A percentile compares a stretch with the other conserved stretches of the same genome.
Conservation (phyloP, 2,888 invertebrate species). For the Drosophila neonasuta region DNA sequence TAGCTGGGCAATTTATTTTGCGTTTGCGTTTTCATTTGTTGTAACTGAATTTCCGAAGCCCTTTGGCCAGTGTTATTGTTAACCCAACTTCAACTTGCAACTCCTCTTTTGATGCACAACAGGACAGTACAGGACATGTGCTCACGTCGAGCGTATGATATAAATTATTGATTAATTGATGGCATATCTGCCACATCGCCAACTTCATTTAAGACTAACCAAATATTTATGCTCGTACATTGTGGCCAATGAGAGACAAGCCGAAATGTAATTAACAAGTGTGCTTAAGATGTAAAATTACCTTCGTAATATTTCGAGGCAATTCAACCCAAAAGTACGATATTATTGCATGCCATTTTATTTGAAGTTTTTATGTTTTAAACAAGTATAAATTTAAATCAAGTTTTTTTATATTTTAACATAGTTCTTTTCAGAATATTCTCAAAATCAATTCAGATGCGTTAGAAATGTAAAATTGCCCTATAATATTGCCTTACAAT, state of each 20-base stretch:
- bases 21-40: conserved; percentile 28
- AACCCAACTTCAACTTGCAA: neutral
- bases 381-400: too few species aligned
- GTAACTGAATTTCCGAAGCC: conserved; percentile 20
- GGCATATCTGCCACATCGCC: neutral
- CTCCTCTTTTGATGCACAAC: neutral
- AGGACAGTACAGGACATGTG: neutral
- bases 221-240: neutral
- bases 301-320: too few species aligned
- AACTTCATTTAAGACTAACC: neutral
- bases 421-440: too few species aligned
- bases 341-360: too few species aligned
- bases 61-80: conserved; percentile 23
- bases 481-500: too few species aligned
- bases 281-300: neutral
- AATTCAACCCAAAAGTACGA: too few species aligned
- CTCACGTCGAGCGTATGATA: conserved; percentile 27
- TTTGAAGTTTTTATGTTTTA: too few species aligned
- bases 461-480: too few species aligned
- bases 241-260: too few species aligned
- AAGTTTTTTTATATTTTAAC: too few species aligned
- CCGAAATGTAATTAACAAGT: neutral
- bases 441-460: too few species aligned
- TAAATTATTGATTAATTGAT: conserved; percentile 50
- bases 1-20: conserved; percentile 45